Base-by-base conservation (phyloP, 2,888 invertebrate species). In the Tenthredo distinguenda region DNA sequence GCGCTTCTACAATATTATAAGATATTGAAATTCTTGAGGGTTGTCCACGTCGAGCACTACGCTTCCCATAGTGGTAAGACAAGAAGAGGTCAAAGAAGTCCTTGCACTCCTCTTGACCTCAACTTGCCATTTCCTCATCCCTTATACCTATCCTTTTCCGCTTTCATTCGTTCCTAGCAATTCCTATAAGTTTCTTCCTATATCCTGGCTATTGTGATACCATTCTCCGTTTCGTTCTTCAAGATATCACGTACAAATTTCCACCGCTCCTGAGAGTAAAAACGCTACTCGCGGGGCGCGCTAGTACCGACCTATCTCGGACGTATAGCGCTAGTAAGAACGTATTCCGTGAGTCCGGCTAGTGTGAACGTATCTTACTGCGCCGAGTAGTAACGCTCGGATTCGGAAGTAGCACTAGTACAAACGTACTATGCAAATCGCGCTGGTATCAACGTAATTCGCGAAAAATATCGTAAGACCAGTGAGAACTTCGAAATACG, bases 1-100 rank as follows among this genome's bases (percentile, higher is more conserved):
- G 2, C 37, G 50, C n/a, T 62, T 7, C 81, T 40, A 58, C 62
- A 40, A 62, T 62, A 62, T 81, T 81, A 62, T 81, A 21, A 62
- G 40, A 81, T 81, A 81, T 81, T 62, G 81, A 62, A 81, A 81
- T 81, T 81, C 81, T 81, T 62, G n/a, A 62, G 40, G 62, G 58
- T 81, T 62, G 37, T 81, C 55, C n/a, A 37, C 31, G 37, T 40
- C 40, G 40, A 81, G 62, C 40, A 81, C 81, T 31, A 21, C n/a
- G 21, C 26, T 37, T 40, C 58, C 37, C 21, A 62, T 40, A 81
- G 58, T 62, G 40, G 62, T 81, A 55, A 55, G 81, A 50, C 58
- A 62, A 37, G 50, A 77, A 31, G 58, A 62, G 81, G 81, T 81
- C 62, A 21, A 81, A 62, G 37, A 81, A 62, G 58, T 81, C 81